phyloP scores from a whole-genome alignment of 2,888 invertebrate species.

The Rosalia funebris region DNA sequence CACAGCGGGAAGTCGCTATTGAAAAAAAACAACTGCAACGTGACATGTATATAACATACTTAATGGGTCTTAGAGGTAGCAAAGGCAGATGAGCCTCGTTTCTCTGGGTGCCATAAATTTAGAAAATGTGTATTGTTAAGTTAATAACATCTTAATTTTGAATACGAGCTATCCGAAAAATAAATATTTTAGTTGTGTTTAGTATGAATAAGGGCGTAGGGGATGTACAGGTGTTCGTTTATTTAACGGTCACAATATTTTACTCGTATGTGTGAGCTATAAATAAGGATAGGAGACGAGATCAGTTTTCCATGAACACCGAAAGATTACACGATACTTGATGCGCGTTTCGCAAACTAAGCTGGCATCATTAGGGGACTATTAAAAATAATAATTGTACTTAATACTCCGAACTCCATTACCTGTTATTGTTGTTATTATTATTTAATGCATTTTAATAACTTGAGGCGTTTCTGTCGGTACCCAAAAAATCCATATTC shows the following conservation, averaged over 20 bases:
- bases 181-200: conserved; percentile 1
- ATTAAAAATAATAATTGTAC: too few relatives aligned
- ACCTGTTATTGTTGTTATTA: too few relatives aligned
- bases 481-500: too few relatives aligned
- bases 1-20: conserved; percentile 3
- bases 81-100: conserved; percentile 10
- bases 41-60: conserved; percentile 27
- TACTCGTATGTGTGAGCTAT: too few relatives aligned
- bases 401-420: too few relatives aligned
- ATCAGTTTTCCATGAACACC: too few relatives aligned
- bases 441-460: too few relatives aligned
- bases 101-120: conserved; percentile 31
- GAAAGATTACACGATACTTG: too few relatives aligned
- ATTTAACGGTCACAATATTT: conserved; percentile 15
- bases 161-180: neutral
- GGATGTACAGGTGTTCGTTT: conserved; percentile 4
- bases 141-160: conserved; percentile 23
- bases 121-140: conserved; percentile 32
- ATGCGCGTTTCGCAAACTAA: too few relatives aligned
- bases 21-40: conserved; percentile 20
- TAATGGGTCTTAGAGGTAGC: conserved; percentile 16
- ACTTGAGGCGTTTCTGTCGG: too few relatives aligned
- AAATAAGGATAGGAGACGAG: too few relatives aligned
- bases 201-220: neutral
- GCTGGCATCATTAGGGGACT: too few relatives aligned